These are phyloP conservation scores for Vulpes vulpes DNA, from an alignment of 2,113 vertebrate genomes.

Conservation along the genomic window DNA sequence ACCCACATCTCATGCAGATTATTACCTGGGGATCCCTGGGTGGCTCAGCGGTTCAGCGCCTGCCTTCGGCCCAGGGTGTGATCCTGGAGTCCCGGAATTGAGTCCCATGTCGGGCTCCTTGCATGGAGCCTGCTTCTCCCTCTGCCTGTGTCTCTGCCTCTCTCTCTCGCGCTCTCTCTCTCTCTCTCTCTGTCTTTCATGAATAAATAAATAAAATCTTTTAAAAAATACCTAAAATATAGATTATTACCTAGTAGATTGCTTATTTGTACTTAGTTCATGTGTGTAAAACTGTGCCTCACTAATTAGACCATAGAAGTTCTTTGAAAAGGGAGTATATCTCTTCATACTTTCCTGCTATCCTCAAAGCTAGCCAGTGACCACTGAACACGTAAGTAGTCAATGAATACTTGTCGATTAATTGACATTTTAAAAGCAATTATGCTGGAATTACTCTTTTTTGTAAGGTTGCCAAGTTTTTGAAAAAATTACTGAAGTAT, in stretches of 20 bases:
- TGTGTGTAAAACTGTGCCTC: background rate
- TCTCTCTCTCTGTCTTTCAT: too few species aligned
- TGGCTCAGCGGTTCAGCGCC: too few species aligned
- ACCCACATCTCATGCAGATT: constrained; percentile 21
- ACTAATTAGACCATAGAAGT: background rate
- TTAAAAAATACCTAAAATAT: too few species aligned
- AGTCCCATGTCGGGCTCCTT: too few species aligned
- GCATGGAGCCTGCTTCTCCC: too few species aligned
- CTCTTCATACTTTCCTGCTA: background rate
- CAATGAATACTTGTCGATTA: constrained; percentile 54
- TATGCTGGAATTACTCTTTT: constrained; percentile 54
- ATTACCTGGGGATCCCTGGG: background rate
- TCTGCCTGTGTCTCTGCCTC: too few species aligned
- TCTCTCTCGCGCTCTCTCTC: too few species aligned
- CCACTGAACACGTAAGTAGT: background rate
- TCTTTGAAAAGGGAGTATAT: constrained; percentile 16
- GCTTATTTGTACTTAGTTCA: constrained; percentile 46
- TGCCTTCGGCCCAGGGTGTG: too few species aligned
- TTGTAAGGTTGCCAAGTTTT: background rate
- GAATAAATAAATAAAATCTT: too few species aligned
- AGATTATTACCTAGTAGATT: constrained; percentile 48
- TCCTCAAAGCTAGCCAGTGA: constrained; percentile 26
- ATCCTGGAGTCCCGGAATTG: too few species aligned
- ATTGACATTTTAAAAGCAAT: constrained; percentile 61
- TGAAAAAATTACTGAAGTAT: background rate